These are phyloP conservation scores for Coregonus ussuriensis DNA, from an alignment of 2,797 vertebrate genomes.

Conservation along the genomic window DNA sequence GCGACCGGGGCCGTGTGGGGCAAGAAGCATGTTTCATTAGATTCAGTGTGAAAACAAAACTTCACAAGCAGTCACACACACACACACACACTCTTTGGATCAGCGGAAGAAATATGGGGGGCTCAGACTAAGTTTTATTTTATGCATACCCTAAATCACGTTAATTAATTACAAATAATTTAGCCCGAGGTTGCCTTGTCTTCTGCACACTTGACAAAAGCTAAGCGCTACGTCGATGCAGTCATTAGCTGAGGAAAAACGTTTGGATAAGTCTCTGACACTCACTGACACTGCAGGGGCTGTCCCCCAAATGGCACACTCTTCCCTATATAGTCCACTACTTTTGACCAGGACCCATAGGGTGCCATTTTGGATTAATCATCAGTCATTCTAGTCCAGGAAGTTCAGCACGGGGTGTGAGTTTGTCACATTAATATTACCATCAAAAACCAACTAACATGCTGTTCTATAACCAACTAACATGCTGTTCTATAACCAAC, in stretches of 20 bases:
- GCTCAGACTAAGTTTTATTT: background rate
- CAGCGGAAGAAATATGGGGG: background rate
- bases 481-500: too few species aligned
- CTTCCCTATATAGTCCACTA: too few species aligned
- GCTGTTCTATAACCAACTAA: too few species aligned
- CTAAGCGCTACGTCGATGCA: slow-evolving; percentile 2
- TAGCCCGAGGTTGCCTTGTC: background rate
- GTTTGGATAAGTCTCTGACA: slow-evolving; percentile 8
- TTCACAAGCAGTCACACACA: slow-evolving; percentile 3
- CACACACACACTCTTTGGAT: slow-evolving; percentile 7
- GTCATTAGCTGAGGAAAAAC: slow-evolving; percentile 15
- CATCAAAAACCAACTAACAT: too few species aligned
- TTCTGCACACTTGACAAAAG: slow-evolving; percentile 6
- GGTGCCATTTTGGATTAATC: too few species aligned
- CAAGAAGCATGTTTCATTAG: slow-evolving; percentile 39
- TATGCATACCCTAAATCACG: slow-evolving; percentile 13
- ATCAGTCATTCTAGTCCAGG: too few species aligned
- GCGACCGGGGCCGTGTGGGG: background rate
- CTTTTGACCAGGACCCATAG: too few species aligned
- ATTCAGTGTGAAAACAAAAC: slow-evolving; percentile 11
- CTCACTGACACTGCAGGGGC: background rate
- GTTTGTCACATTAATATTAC: too few species aligned
- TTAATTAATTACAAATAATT: slow-evolving; percentile 13
- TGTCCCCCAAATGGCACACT: too few species aligned
- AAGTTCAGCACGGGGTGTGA: too few species aligned